Conservation (phyloP, 2,113 vertebrate genomes). For the Bufo gargarizans region DNA sequence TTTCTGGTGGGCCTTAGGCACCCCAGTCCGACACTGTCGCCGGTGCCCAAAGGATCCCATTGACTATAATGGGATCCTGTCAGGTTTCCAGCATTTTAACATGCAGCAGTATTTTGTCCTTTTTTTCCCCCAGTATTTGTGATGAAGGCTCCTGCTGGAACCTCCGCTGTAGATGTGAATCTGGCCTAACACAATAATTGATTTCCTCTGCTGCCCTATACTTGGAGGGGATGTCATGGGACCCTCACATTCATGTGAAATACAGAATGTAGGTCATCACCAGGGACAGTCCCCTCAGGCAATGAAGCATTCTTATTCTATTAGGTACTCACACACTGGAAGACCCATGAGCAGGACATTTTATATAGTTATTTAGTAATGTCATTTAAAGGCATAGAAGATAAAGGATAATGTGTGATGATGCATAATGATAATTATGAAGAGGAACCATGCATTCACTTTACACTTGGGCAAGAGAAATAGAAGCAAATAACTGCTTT, state of each 20-base stretch:
- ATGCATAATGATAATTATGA: not conserved
- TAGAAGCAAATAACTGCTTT: not conserved
- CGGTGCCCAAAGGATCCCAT: too few species aligned
- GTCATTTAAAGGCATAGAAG: not conserved
- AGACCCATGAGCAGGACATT: slow-evolving; percentile 1
- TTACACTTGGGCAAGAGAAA: not conserved
- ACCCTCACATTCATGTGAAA: slow-evolving; percentile 12
- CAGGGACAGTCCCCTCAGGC: slow-evolving; percentile 8
- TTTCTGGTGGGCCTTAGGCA: too few species aligned
- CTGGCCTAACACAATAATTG: not conserved
- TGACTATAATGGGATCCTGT: too few species aligned
- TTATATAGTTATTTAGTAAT: not conserved
- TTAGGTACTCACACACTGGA: slow-evolving; percentile 23
- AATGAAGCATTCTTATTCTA: slow-evolving; percentile 14
- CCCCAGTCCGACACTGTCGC: too few species aligned
- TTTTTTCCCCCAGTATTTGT: too few species aligned
- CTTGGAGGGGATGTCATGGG: slow-evolving; percentile 5
- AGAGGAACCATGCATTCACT: not conserved
- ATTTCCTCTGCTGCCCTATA: not conserved
- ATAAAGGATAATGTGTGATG: not conserved
- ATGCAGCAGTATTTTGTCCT: too few species aligned
- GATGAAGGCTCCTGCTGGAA: too few species aligned
- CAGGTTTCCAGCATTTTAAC: too few species aligned
- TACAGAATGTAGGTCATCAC: slow-evolving; percentile 40
- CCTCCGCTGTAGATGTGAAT: too few species aligned